These are phyloP conservation scores for Pseudomyrmex pallidus DNA, from an alignment of 1,140 invertebrate species.

Conservation along the genomic window DNA sequence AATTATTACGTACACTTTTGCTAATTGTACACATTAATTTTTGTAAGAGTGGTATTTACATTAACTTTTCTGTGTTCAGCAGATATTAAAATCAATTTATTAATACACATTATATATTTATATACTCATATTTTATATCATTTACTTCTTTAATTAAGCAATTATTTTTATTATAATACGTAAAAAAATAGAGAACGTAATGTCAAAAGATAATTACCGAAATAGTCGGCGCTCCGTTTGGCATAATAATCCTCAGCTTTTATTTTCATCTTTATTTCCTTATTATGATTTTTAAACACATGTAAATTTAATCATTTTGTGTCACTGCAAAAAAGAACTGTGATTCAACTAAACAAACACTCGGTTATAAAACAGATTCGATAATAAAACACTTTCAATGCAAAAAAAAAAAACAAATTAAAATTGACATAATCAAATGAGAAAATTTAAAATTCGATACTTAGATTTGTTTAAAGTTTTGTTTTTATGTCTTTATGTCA, in stretches of 20 bases:
- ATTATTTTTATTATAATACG: not conserved
- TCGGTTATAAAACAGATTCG: not conserved
- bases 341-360: not conserved
- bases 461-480: no score
- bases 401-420: not conserved
- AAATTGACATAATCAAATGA: not conserved
- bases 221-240: conserved; percentile 78
- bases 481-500: no score
- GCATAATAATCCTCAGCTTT: conserved; percentile 79
- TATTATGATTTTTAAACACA: not conserved
- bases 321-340: not conserved
- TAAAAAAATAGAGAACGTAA: not conserved
- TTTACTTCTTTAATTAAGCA: conserved; percentile 8
- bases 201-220: conserved; percentile 75
- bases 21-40: no score
- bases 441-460: not conserved
- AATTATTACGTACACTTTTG: no score
- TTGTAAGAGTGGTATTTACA: not conserved
- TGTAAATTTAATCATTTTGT: not conserved
- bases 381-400: not conserved
- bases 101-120: no score
- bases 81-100: not conserved
- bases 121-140: not conserved
- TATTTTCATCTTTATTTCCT: conserved; percentile 77
- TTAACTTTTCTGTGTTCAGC: not conserved